phyloP scores from a whole-genome alignment of 2,888 invertebrate species.

The Acleris literana region DNA sequence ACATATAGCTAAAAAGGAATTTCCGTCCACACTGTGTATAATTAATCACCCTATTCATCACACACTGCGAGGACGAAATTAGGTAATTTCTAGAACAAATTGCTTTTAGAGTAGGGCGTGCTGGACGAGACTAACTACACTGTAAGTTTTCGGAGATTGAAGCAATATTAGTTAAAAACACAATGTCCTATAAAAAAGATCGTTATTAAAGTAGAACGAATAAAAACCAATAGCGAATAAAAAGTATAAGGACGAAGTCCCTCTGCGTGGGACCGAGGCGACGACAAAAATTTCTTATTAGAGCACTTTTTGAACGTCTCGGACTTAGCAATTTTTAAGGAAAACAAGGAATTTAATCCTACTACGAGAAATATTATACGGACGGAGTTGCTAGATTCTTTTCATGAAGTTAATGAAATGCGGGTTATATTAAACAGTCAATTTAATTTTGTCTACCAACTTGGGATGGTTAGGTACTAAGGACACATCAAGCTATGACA shows the following conservation, averaged over 20 bases:
- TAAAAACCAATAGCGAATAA: conserved; percentile 9
- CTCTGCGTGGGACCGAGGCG: conserved; percentile 7
- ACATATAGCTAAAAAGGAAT: background rate
- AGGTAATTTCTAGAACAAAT: background rate
- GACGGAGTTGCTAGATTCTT: background rate
- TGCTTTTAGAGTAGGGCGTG: background rate
- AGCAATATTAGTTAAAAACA: background rate
- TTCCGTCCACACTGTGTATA: background rate
- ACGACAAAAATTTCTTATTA: conserved; percentile 19
- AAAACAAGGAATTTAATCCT: conserved; percentile 4
- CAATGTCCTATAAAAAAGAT: background rate
- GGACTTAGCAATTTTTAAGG: background rate
- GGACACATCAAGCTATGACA: no score
- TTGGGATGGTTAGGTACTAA: no score
- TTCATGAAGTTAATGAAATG: no score
- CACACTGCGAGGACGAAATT: background rate
- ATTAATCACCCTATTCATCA: background rate
- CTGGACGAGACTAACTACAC: background rate
- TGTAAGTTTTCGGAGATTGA: background rate
- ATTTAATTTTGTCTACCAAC: no score
- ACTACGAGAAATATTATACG: background rate
- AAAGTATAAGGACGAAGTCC: conserved; percentile 16
- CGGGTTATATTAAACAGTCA: no score
- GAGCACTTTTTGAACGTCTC: conserved; percentile 20
- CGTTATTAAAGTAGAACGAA: background rate